Base-by-base conservation (phyloP, 2,113 vertebrate species). In the Dicentrarchus labrax region DNA sequence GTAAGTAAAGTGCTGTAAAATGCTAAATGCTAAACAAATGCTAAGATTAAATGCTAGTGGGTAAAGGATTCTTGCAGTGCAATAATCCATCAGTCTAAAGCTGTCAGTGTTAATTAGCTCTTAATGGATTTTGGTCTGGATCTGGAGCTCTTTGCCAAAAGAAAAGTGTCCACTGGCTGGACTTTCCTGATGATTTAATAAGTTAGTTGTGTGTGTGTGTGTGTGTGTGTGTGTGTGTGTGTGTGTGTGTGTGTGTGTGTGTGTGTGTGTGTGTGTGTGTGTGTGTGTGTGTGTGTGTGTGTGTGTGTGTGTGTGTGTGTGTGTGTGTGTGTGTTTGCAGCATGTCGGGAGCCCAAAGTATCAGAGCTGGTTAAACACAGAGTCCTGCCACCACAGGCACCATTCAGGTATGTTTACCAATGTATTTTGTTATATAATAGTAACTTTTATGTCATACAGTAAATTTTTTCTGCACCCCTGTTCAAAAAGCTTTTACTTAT, bases 321-420 rank as follows among this genome's bases (percentile, higher is more conserved):
- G 21, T 2, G 0, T 48, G 39, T 76, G 19, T 88, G 17, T 80
- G 65, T 72, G n/a, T 83, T 79, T 87, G 5, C 91, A 99, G 98
- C 97, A 77, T 99, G 98, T 90, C 95, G 96, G 90, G 97, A 99
- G 91, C 97, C 98, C 71, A 99, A 98, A 95, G 96, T 97, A 66
- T 97, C 98, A 84, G 98, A 99, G 76, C 92, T 99, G 95, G 98
- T 99, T 80, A 97, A 94, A 92, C 97, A 97, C 93, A 97, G 91
- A 92, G 94, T 97, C 76, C 95, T 98, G 61, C 95, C 97, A 8
- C 96, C 95, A 80, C 97, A 97, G 83, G 91, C 95, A 84, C 97
- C 96, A 53, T 97, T 94, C 90, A 97, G 98, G 98, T 99, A 85
- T 16, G 62, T 78, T 67, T 43, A 56, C 30, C 3, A 43, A 22